Evolutionary conservation across 2,888 invertebrate species (phyloP).

Genomic region (Polylopha cassiicola): DNA sequence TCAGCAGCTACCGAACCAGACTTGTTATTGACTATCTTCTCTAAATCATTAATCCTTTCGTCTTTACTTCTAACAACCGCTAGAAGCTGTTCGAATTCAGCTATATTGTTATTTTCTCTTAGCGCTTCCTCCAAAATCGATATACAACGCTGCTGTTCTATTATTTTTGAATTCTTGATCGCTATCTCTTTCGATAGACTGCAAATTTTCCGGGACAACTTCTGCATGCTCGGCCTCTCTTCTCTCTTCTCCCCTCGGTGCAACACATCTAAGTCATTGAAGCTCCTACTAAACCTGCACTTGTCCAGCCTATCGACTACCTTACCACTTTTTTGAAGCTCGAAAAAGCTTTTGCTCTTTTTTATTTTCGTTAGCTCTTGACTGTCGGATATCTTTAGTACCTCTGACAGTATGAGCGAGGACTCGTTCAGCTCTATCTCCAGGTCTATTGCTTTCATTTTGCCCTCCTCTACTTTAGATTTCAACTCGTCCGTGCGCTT

Average conservation of each 20-base stretch:
- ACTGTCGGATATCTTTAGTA: constrained; percentile 65
- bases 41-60: constrained; percentile 85
- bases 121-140: constrained; percentile 73
- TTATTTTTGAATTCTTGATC: constrained; percentile 72
- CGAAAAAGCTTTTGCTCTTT: constrained; percentile 67
- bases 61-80: constrained; percentile 78
- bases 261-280: constrained; percentile 56
- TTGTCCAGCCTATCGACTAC: constrained; percentile 77
- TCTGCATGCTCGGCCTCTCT: constrained; percentile 47
- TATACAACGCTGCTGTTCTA: constrained; percentile 74
- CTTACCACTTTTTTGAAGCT: constrained; percentile 77
- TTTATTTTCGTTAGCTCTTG: constrained; percentile 55
- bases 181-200: constrained; percentile 66
- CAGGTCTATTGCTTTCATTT: constrained; percentile 69
- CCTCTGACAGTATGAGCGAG: constrained; percentile 70
- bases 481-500: constrained; percentile 55
- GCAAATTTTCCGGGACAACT: constrained; percentile 58
- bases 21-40: constrained; percentile 79
- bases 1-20: constrained; percentile 49
- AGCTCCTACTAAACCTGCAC: constrained; percentile 66
- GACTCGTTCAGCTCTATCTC: constrained; percentile 74
- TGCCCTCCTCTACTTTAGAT: constrained; percentile 59
- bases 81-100: constrained; percentile 77
- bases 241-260: constrained; percentile 40
- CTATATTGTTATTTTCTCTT: constrained; percentile 75